Evolutionary conservation across 2,888 invertebrate species (phyloP), one percentile per base, ranked within the genome.

Genomic region (Mesorhabditis spiculigera): DNA sequence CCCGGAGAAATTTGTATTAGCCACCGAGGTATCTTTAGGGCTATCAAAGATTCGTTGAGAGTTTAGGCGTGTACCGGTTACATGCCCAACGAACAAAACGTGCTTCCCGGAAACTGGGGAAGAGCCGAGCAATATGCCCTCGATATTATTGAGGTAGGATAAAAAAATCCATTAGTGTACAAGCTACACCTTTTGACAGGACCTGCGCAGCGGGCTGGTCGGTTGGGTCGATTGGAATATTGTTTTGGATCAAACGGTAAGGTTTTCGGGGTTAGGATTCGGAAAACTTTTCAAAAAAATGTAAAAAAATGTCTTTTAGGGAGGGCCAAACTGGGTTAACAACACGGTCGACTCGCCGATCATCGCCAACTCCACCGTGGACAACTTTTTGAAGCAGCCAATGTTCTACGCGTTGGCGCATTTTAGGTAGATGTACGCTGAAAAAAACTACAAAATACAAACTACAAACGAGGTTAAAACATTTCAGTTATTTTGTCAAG

Each of bases 181-280:
- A 67, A 8, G 2, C 45, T 10, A 50, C 16, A 61, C 10, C 44
- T 50, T 74, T 28, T 28, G 81, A 45, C 86, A 91, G 90, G 91
- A 92, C 86, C 83, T 93, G 28, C 90, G 91, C 78, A 90, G 92
- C 86, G 91, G 90, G 88, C 90, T 91, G 0, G 89, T 90, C 43
- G 93, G 92, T 1, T 94, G 93, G 93, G 89, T 93, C 0, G 93
- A 94, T 86, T 94, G 93, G 93, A 94, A 94, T 86, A 87, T 93
- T 68, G 91, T 91, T 16, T 86, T 94, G 43, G 89, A 92, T 83
- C 10, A 50, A 50, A 50, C n/a, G 10, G 58, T 50, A n/a, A 50
- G 58, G 8, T 50, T 50, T 50, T 50, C 13, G 50, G 50, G 13
- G 50, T 8, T 50, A 13, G 50, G 50, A 50, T 8, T 10, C 10